These are phyloP conservation scores for Galeruca laticollis DNA, from an alignment of 2,888 invertebrate genomes.

Conservation along the genomic window DNA sequence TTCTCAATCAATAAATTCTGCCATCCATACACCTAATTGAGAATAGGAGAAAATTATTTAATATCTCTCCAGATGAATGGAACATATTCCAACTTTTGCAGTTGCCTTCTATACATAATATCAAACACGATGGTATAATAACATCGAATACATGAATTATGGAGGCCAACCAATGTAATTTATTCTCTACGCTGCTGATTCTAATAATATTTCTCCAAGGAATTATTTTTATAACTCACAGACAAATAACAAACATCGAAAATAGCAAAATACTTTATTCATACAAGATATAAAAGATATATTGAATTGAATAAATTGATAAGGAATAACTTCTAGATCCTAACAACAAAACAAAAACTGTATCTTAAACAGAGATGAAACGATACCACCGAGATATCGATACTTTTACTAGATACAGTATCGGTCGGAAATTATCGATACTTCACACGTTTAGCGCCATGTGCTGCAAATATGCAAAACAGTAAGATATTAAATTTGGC, in stretches of 20 bases:
- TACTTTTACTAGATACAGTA: too few relatives aligned
- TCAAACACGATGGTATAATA: constrained; percentile 5
- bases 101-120: constrained; percentile 37
- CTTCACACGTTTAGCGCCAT: too few relatives aligned
- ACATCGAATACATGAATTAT: constrained; percentile 17
- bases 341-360: too few relatives aligned
- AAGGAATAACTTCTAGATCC: neutral
- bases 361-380: too few relatives aligned
- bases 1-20: too few relatives aligned
- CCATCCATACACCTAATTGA: too few relatives aligned
- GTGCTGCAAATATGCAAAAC: too few relatives aligned
- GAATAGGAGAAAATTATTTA: too few relatives aligned
- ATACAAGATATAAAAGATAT: neutral
- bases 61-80: too few relatives aligned
- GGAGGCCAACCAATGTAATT: constrained; percentile 2
- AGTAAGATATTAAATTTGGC: too few relatives aligned
- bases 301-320: neutral
- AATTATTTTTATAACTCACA: constrained; percentile 20
- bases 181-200: neutral
- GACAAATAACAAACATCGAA: constrained; percentile 6
- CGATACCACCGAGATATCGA: too few relatives aligned
- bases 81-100: neutral
- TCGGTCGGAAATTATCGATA: too few relatives aligned
- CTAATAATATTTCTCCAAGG: constrained; percentile 18
- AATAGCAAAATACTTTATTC: neutral